Evolutionary conservation across 2,888 invertebrate genomes (phyloP).

Genomic region (Andrena chrysosceles): DNA sequence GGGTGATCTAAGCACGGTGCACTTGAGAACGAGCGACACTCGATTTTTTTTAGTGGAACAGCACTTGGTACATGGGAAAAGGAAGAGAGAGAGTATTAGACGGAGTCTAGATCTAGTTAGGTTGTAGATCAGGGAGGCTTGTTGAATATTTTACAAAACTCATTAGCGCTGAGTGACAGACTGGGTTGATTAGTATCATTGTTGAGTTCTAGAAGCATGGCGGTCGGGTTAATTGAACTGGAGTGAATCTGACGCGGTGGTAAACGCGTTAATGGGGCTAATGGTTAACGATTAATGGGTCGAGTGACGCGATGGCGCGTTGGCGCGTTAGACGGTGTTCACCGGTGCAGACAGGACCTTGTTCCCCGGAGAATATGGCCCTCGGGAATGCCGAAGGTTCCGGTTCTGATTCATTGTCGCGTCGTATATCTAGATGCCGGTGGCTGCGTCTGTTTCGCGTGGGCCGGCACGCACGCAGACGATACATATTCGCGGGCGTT

Average conservation of each 20-base stretch:
- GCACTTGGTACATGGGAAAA: not conserved
- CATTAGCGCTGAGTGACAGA: no score
- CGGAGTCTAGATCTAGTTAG: no score
- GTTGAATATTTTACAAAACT: no score
- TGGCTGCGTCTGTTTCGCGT: conserved; percentile 71
- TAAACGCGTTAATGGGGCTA: not conserved
- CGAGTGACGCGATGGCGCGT: not conserved
- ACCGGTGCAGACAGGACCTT: conserved; percentile 47
- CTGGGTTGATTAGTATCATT: no score
- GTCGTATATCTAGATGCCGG: conserved; percentile 77
- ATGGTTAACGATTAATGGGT: conserved; percentile 19
- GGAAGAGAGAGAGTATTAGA: not conserved
- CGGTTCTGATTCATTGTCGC: conserved; percentile 82
- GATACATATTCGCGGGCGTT: conserved; percentile 45
- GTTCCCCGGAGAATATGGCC: conserved; percentile 62
- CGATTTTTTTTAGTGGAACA: not conserved
- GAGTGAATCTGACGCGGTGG: conserved; percentile 1
- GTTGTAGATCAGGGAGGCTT: no score
- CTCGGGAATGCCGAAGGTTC: conserved; percentile 81
- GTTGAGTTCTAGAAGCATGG: no score
- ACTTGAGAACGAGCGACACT: not conserved
- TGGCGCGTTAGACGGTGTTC: not conserved
- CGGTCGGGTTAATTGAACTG: not conserved
- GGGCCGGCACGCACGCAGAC: conserved; percentile 57
- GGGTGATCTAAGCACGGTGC: not conserved